Percentiles rank a stretch among this genome's conserved stretches.
Evolutionary conservation across 2,797 vertebrate species (phyloP).

Genomic region (Sylvilagus floridanus): DNA sequence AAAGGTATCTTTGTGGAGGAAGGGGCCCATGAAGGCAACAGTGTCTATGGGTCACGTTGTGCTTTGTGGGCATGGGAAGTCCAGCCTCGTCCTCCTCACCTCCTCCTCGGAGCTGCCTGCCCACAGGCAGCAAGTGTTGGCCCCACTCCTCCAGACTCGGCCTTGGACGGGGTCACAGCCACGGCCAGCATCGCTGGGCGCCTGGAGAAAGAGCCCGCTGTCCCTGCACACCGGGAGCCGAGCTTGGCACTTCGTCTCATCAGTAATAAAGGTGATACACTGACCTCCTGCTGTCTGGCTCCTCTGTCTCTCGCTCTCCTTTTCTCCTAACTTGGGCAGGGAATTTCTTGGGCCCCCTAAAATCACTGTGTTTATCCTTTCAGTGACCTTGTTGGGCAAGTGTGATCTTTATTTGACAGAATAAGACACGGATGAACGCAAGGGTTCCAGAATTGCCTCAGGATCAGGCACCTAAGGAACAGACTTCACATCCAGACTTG

Average conservation of each 20-base stretch:
- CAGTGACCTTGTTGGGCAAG: background rate
- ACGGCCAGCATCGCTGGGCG: background rate
- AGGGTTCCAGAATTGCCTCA: conserved; percentile 5
- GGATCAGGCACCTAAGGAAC: background rate
- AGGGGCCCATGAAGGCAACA: background rate
- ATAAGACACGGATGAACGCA: background rate
- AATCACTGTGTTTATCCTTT: conserved; percentile 17
- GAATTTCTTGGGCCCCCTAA: background rate
- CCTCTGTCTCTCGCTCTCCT: background rate
- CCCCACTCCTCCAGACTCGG: background rate
- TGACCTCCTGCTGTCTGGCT: background rate
- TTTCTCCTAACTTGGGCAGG: conserved; percentile 55
- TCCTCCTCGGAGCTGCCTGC: background rate
- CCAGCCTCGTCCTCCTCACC: background rate
- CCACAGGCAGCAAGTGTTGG: background rate
- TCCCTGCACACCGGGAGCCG: background rate
- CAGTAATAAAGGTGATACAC: background rate
- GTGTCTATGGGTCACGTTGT: background rate
- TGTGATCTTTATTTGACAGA: conserved; percentile 48
- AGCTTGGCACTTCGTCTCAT: background rate
- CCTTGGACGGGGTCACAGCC: background rate
- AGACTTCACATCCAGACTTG: background rate
- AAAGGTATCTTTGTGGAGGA: background rate
- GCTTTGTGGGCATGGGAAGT: background rate
- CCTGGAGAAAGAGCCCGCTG: background rate